Evolutionary conservation across 2,888 invertebrate species (phyloP).

Genomic region (Watsonalla binaria): DNA sequence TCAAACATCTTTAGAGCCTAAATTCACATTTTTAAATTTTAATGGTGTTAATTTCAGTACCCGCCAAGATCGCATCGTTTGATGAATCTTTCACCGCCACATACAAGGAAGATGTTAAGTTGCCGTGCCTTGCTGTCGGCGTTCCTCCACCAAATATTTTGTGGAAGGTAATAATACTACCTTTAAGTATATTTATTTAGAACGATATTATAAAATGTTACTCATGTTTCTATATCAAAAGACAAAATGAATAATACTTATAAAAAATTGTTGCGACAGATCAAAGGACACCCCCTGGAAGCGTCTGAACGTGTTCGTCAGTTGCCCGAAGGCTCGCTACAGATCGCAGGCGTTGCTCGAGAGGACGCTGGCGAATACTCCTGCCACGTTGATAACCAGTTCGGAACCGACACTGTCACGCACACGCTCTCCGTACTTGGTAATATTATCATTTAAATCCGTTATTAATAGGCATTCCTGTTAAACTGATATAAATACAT

Average conservation of each 20-base stretch:
- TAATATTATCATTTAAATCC: slow-evolving; percentile 35
- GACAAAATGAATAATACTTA: neutral
- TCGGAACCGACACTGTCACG: slow-evolving; percentile 94
- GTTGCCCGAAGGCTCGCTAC: slow-evolving; percentile 93
- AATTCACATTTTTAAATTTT: neutral
- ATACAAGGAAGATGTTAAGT: slow-evolving; percentile 93
- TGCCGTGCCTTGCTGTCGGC: slow-evolving; percentile 95
- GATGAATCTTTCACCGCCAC: slow-evolving; percentile 95
- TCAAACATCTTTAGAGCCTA: neutral
- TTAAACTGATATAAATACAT: no score
- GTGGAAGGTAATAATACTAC: slow-evolving; percentile 82
- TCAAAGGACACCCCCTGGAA: slow-evolving; percentile 87
- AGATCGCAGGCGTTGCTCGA: slow-evolving; percentile 92
- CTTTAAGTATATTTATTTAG: neutral
- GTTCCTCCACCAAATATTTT: slow-evolving; percentile 92
- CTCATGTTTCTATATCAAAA: no score
- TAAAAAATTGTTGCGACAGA: slow-evolving; percentile 40
- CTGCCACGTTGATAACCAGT: slow-evolving; percentile 94
- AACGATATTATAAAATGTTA: no score
- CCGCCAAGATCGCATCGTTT: slow-evolving; percentile 96
- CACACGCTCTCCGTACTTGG: slow-evolving; percentile 93
- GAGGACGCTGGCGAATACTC: slow-evolving; percentile 96
- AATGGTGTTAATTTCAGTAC: slow-evolving; percentile 77
- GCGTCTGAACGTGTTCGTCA: slow-evolving; percentile 90
- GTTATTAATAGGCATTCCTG: no score